A percentile compares a stretch with the other conserved stretches of the same genome.
These are phyloP conservation scores for Corythoichthys haematopterus DNA, from an alignment of 2,113 vertebrate genomes.

Conservation along the genomic window DNA sequence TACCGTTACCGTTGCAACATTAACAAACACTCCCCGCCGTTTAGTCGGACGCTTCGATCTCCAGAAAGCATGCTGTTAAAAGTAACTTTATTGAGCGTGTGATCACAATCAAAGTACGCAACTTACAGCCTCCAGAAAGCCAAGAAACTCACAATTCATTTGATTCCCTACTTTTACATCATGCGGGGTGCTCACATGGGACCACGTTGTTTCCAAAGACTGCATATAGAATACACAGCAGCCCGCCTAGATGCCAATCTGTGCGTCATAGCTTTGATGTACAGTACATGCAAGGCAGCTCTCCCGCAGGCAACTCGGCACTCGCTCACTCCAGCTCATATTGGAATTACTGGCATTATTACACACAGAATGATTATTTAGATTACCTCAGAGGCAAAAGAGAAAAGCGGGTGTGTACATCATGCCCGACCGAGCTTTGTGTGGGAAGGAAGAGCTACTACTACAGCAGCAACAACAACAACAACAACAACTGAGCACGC, in stretches of 20 bases:
- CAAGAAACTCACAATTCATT: conserved; percentile 17
- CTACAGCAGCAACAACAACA: too few relatives aligned
- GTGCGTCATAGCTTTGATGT: conserved; percentile 50
- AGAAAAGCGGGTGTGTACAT: conserved; percentile 1
- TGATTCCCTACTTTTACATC: conserved; percentile 29
- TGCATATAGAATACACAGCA: conserved; percentile 27
- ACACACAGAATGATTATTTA: conserved; percentile 56
- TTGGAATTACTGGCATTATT: conserved; percentile 56
- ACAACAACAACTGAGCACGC: background rate
- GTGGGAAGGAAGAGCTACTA: background rate
- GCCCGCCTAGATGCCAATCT: conserved; percentile 32
- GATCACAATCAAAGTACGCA: background rate
- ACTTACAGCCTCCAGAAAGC: conserved; percentile 15
- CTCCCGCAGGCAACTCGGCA: conserved; percentile 32
- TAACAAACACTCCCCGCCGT: too few relatives aligned
- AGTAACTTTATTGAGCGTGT: background rate
- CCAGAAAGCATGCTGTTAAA: too few relatives aligned
- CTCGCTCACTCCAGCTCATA: conserved; percentile 22
- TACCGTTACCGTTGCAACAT: too few relatives aligned
- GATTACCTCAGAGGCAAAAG: conserved; percentile 39
- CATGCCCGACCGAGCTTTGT: background rate
- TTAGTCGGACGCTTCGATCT: too few relatives aligned
- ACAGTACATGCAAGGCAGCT: conserved; percentile 19
- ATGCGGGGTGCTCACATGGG: conserved; percentile 29
- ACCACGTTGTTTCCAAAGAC: conserved; percentile 37